Evolutionary conservation across 1,140 invertebrate species (phyloP), one percentile per base, ranked within the genome.

Genomic region (Lepidotrigona ventralis): DNA sequence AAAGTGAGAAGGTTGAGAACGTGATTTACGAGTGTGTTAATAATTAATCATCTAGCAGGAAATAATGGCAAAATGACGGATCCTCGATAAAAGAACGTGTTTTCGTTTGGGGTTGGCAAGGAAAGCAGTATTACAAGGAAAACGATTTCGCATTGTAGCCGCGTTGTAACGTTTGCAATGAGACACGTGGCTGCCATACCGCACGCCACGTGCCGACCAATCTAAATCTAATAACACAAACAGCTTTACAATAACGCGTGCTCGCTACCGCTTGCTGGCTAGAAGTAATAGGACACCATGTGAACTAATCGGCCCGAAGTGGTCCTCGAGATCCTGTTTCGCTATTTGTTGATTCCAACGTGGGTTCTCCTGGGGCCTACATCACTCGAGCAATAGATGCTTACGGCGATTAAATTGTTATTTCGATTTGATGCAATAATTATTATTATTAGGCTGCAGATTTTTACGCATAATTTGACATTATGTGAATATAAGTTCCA

Each of bases 181-280:
- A 60, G 86, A 76, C 92, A 93, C 92, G 92, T 89, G 92, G 51
- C 90, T 53, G 79, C 75, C 89, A 53, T 70, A 79, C 84, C 79
- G 77, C 78, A 39, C 29, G 84, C 86, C 91, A 92, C 91, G 92
- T 91, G 91, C 74, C 86, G 78, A 80, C 87, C 93, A 92, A 93
- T 93, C 92, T 90, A 93, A 93, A 93, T 93, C 93, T 93, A 93
- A 93, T 93, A 93, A 93, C 88, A 86, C 92, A 93, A 93, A 93
- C 93, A 93, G 89, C 90, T 84, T 89, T 81, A 92, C 90, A 92
- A 91, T 91, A 88, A 86, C 82, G 80, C 86, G 80, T 82, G 84
- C 83, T 83, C 68, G 82, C 76, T 39, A 83, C 85, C 86, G 88
- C 81, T 85, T 85, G 88, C 78, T 74, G 86, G 87, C 56, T 80